phyloP scores from a whole-genome alignment of 2,888 invertebrate species.

The Meandrusa payeni region DNA sequence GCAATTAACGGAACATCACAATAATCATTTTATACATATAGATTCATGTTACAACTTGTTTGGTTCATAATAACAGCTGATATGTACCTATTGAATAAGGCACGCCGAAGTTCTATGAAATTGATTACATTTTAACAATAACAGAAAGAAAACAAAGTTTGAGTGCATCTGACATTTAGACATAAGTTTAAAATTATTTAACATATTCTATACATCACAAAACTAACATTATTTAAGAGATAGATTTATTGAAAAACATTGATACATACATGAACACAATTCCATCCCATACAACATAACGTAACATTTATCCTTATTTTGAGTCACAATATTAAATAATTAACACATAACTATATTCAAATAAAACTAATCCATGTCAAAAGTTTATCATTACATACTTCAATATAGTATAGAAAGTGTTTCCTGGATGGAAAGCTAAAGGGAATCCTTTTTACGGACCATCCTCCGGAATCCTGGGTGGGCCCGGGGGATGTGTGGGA shows the following conservation, averaged over 20 bases:
- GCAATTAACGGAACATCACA: conserved; percentile 16
- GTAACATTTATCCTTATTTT: neutral
- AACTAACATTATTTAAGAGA: neutral
- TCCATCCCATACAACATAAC: no score
- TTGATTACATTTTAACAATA: neutral
- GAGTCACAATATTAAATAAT: conserved; percentile 1
- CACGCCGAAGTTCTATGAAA: conserved; percentile 1
- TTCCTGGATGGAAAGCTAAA: no score
- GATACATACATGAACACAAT: no score
- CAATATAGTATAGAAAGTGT: no score
- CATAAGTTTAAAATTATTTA: neutral
- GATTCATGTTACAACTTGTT: neutral
- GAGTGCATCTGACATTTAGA: conserved; percentile 4
- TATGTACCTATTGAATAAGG: conserved; percentile 17
- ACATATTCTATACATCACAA: neutral
- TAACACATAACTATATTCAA: no score
- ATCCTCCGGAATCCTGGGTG: no score
- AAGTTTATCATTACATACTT: no score
- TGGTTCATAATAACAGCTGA: conserved; percentile 3
- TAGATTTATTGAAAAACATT: no score
- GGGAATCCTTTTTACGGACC: no score
- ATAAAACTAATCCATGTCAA: no score
- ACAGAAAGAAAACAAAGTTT: conserved; percentile 5
- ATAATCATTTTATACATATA: neutral
- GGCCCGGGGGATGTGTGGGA: no score